Base-by-base conservation (phyloP, 2,888 invertebrate species). In the Rhodophaea formosa region DNA sequence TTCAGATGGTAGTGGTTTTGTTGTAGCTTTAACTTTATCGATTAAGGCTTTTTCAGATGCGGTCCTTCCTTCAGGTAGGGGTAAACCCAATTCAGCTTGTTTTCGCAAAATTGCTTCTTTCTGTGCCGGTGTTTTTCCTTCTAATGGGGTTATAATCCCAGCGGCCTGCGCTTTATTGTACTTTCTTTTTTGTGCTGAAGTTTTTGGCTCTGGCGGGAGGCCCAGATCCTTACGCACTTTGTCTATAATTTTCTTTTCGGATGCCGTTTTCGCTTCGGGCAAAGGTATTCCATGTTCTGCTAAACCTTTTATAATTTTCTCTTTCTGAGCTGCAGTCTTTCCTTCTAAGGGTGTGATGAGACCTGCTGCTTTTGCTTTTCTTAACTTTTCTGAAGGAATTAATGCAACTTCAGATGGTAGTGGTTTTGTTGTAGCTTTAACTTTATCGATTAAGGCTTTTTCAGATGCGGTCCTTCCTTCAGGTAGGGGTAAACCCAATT, bases 341-440 rank as follows among this genome's bases (percentile, higher is more conserved):
- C 75, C 77, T 64, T 71, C 70, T 46, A 77, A 57, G 0, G 77
- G 77, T 1, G 67, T 67, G 8, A 75, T 54, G 1, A 73, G 16
- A 0, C 75, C 75, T 0, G 65, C 66, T 5, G 62, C 54, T 58
- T 65, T 45, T 12, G 64, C 65, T 67, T 65, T 59, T 10, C 39
- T 10, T 42, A 61, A 1, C 16, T 56, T 58, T 30, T 61, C 56
- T 14, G 61, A 61, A 3, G 56, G 17, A n/a, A 49, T 53, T n/a
- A n/a, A n/a, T 54, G 6, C 17, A 8, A 44, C 57, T 51, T 53
- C 55, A 12, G 39, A 39, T 6, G 39, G 39, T 1, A 8, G 5
- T 10, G 10, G 12, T 39, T n/a, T n/a, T 39, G 39, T 39, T n/a
- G 39, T 39, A n/a, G 39, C 39, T n/a, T 39, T 39, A 8, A 71